A percentile compares a stretch with the other conserved stretches of the same genome.
These are phyloP conservation scores for Ischnus inquisitorius DNA, from an alignment of 2,888 invertebrate species.

Conservation along the genomic window DNA sequence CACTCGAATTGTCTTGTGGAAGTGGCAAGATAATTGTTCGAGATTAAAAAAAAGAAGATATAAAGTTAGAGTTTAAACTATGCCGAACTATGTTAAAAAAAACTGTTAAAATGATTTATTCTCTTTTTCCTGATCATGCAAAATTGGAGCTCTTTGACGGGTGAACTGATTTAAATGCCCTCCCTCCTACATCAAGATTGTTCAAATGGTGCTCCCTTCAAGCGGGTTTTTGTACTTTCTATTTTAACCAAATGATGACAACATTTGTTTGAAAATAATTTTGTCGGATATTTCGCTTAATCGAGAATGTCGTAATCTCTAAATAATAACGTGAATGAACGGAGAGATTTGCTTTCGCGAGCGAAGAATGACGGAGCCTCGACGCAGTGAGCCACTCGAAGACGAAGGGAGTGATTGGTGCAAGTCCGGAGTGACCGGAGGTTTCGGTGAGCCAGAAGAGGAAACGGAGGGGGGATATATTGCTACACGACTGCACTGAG, in stretches of 20 bases:
- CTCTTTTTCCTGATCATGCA: neutral
- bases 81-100: neutral
- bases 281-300: neutral
- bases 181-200: neutral
- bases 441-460: slow-evolving; percentile 40
- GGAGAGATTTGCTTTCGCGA: slow-evolving; percentile 35
- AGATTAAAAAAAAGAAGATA: neutral
- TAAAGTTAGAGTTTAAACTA: neutral
- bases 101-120: neutral
- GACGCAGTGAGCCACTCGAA: slow-evolving; percentile 41
- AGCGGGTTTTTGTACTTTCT: neutral
- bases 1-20: neutral
- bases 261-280: neutral
- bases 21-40: neutral
- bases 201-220: slow-evolving; percentile 4
- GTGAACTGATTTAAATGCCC: neutral
- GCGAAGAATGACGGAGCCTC: slow-evolving; percentile 39
- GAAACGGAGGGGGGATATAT: slow-evolving; percentile 27
- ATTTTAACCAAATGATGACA: neutral
- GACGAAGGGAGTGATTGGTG: slow-evolving; percentile 62
- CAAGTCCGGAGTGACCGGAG: slow-evolving; percentile 61
- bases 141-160: neutral
- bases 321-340: slow-evolving; percentile 45
- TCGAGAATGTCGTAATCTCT: neutral
- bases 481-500: slow-evolving; percentile 60